A percentile compares a stretch with the other conserved stretches of the same genome.
Evolutionary conservation across 2,888 invertebrate genomes (phyloP).

Genomic region (Mactromeris polynyma): DNA sequence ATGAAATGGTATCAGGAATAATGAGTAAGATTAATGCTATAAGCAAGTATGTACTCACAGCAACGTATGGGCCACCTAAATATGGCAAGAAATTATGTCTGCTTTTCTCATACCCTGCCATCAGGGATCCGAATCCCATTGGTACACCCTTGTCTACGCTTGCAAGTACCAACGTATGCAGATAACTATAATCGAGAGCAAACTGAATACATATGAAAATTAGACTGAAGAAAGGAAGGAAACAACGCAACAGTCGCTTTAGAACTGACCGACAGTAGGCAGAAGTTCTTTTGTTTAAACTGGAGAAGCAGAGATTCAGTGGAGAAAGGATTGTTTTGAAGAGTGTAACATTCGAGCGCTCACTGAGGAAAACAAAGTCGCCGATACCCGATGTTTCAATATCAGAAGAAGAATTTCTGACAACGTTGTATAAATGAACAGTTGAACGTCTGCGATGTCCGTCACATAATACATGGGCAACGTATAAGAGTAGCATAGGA

Average conservation of each 20-base stretch:
- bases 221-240: slow-evolving; percentile 50
- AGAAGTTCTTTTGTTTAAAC: not conserved
- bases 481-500: slow-evolving; percentile 50
- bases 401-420: not conserved
- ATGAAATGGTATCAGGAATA: slow-evolving; percentile 48
- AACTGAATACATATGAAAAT: slow-evolving; percentile 46
- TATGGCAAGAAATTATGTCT: slow-evolving; percentile 50
- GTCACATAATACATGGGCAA: slow-evolving; percentile 14
- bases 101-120: slow-evolving; percentile 54
- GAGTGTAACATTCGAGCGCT: not conserved
- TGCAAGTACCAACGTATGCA: slow-evolving; percentile 46
- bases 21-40: slow-evolving; percentile 32
- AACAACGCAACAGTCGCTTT: slow-evolving; percentile 37
- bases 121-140: slow-evolving; percentile 61
- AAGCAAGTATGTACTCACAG: slow-evolving; percentile 38
- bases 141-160: slow-evolving; percentile 60
- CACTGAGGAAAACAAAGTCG: slow-evolving; percentile 7
- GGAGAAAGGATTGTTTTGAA: slow-evolving; percentile 8
- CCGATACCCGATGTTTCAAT: not conserved
- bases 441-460: not conserved
- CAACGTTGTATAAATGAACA: not conserved
- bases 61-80: slow-evolving; percentile 60
- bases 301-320: not conserved
- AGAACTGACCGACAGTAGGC: not conserved
- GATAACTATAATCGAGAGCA: slow-evolving; percentile 32